Evolutionary conservation across 2,888 invertebrate species (phyloP).

Genomic region (Drosophila anomalata): DNA sequence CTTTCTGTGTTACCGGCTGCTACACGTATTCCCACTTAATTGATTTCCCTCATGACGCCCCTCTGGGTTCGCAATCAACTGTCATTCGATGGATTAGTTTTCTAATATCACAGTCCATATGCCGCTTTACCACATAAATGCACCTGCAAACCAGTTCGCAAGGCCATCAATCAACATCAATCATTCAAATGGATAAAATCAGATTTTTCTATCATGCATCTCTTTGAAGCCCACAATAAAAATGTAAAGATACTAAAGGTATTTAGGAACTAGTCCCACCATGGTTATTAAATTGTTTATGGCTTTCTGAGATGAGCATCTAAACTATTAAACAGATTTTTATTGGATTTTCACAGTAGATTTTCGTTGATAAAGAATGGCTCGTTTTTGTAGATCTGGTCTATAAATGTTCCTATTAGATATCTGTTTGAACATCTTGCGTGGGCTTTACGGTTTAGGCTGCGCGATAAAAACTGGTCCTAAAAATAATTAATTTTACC

Average conservation of each 20-base stretch:
- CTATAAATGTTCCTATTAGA: not conserved
- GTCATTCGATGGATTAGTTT: slow-evolving; percentile 35
- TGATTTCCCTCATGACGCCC: slow-evolving; percentile 27
- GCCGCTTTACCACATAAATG: slow-evolving; percentile 6
- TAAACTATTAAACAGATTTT: slow-evolving; percentile 33
- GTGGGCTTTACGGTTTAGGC: not conserved
- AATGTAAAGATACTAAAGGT: slow-evolving; percentile 14
- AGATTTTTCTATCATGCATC: slow-evolving; percentile 21
- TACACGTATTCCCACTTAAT: slow-evolving; percentile 30
- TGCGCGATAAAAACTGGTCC: not conserved
- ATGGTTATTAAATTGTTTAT: slow-evolving; percentile 35
- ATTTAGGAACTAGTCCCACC: slow-evolving; percentile 3
- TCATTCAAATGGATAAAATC: slow-evolving; percentile 25
- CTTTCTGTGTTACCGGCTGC: slow-evolving; percentile 14
- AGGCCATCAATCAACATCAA: slow-evolving; percentile 38
- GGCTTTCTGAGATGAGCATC: slow-evolving; percentile 8
- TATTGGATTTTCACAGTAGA: slow-evolving; percentile 30
- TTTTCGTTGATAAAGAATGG: slow-evolving; percentile 25
- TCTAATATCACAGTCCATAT: slow-evolving; percentile 29
- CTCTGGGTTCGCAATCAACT: slow-evolving; percentile 26
- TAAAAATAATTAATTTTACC: not conserved
- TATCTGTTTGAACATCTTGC: slow-evolving; percentile 5
- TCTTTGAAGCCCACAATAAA: slow-evolving; percentile 19
- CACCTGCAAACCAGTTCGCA: slow-evolving; percentile 32
- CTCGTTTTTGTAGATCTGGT: slow-evolving; percentile 5